Evolutionary conservation across 2,113 vertebrate genomes (phyloP), one percentile per base, ranked within the genome.

Genomic region (Gymnorhina tibicen): DNA sequence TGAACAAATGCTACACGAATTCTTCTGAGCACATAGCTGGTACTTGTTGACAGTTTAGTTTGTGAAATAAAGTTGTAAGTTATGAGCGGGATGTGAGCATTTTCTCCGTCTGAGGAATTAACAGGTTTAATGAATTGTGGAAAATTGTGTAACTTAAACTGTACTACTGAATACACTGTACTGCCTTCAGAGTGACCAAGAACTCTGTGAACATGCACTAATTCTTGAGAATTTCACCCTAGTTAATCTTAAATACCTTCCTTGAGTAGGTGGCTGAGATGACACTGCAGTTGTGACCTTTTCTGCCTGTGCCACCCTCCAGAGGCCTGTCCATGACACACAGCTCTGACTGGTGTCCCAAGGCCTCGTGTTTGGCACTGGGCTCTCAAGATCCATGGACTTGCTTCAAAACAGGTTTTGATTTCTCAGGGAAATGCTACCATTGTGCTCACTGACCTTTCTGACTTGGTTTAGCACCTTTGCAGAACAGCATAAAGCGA

Each of bases 291-390:
- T 3, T 27, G 56, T 10, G 64, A 16, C 55, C 32, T 68, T n/a
- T 59, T 11, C 59, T 78, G 47, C 52, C 76, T 18, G 0, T 67
- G 69, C 32, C 49, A 19, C 21, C 32, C 6, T 63, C 24, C 37
- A 7, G 26, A 27, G 33, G 46, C 0, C 0, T 11, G 50, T 35
- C 35, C 6, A 1, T 39, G 66, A 6, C 53, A 17, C 49, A 24
- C 44, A 66, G 55, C 60, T 35, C 6, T 3, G 6, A 7, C 21
- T 18, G 28, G 8, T 59, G 26, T 23, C n/a, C 19, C 52, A 7
- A 24, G 30, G 17, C 69, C 20, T 33, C 1, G 1, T 16, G 2
- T 16, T 17, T 7, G n/a, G 47, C 24, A 6, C 19, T 16, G 64
- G 22, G 30, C 17, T n/a, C 30, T 60, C 47, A 33, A 33, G 21